These are phyloP conservation scores for Sycophaga agraensis DNA, from an alignment of 1,140 invertebrate species.

Conservation along the genomic window DNA sequence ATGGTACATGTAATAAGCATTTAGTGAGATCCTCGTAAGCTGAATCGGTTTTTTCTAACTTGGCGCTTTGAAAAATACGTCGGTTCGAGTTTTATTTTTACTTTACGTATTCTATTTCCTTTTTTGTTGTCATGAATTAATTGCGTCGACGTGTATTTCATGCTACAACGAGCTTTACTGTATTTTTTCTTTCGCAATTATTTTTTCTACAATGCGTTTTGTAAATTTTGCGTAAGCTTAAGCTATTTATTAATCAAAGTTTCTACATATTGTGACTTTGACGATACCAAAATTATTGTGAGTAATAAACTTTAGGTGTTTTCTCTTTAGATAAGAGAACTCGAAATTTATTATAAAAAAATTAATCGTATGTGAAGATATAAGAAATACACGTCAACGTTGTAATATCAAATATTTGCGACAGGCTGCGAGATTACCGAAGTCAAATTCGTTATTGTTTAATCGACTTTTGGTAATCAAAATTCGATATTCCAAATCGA, in stretches of 20 bases:
- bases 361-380: constrained; percentile 8
- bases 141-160: constrained; percentile 24
- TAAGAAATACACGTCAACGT: constrained; percentile 26
- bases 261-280: constrained; percentile 6
- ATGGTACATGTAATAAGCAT: constrained; percentile 24
- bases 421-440: constrained; percentile 14
- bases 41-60: constrained; percentile 19
- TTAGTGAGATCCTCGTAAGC: constrained; percentile 26
- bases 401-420: constrained; percentile 19
- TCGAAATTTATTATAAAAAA: constrained; percentile 7
- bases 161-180: constrained; percentile 14
- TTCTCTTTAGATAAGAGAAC: constrained; percentile 3
- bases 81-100: constrained; percentile 14
- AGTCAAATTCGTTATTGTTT: constrained; percentile 21
- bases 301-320: constrained; percentile 8
- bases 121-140: constrained; percentile 14
- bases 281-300: constrained; percentile 16
- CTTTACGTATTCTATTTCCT: constrained; percentile 13
- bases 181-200: neutral
- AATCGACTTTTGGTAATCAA: constrained; percentile 4
- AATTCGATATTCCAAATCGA: neutral
- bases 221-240: constrained; percentile 20
- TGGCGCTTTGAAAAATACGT: constrained; percentile 17
- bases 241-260: constrained; percentile 23
- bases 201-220: constrained; percentile 13